Conservation (phyloP, 1,140 invertebrate genomes). For the Matsumurasca onukii region DNA sequence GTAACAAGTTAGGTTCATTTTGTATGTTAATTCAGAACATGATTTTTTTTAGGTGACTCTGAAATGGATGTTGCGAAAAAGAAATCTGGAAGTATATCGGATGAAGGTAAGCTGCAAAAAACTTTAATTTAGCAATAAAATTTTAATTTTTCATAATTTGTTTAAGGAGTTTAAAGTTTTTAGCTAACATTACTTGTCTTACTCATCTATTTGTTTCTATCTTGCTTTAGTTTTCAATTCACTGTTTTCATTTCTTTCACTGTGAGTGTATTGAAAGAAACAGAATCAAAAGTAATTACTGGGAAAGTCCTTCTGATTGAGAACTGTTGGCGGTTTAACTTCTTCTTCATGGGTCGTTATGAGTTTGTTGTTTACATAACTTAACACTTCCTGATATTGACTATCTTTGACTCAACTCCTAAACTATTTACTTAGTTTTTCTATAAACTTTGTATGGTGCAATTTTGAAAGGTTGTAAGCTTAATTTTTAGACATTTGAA, state of each 20-base stretch:
- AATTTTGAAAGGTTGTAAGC: background rate
- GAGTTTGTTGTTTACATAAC: too few relatives aligned
- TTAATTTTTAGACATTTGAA: background rate
- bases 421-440: too few relatives aligned
- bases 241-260: background rate
- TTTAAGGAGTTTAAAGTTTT: too few relatives aligned
- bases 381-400: too few relatives aligned
- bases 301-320: too few relatives aligned
- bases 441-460: background rate
- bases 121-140: background rate
- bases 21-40: too few relatives aligned
- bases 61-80: conserved; percentile 48
- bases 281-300: background rate
- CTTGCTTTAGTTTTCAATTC: background rate
- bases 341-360: too few relatives aligned
- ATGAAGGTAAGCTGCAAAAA: conserved; percentile 41
- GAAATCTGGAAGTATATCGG: conserved; percentile 53
- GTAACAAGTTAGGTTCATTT: too few relatives aligned
- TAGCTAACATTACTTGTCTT: background rate
- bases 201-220: background rate
- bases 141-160: too few relatives aligned
- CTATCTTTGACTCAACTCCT: too few relatives aligned
- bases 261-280: background rate
- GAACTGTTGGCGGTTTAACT: too few relatives aligned
- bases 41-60: conserved; percentile 38